Evolutionary conservation across 2,797 vertebrate species (phyloP), one percentile per base, ranked within the genome.

Genomic region (Centroberyx gerrardi): DNA sequence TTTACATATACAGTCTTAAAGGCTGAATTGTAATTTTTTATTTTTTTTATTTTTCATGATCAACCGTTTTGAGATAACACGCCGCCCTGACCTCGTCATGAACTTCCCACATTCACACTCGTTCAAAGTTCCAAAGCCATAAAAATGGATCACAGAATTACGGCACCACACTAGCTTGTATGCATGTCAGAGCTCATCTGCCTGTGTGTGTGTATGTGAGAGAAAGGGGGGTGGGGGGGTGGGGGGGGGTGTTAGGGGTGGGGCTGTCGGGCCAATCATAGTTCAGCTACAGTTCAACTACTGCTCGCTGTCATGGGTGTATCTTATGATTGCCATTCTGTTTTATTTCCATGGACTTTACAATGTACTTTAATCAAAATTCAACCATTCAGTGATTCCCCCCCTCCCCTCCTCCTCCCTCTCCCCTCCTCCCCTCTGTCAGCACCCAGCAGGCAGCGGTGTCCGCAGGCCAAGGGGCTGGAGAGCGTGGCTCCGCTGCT

Each of bases 401-500:
- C 46, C 52, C 1, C 44, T 29, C 15, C 12, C 33, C 5, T 15
- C 27, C 59, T 42, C 0, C 61, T 42, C 46, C 15, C 12, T 52
- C 14, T 67, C 17, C 8, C 33, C 33, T 44, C 6, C 44, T 74
- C 46, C 76, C 17, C 29, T 27, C 28, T 54, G 31, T 42, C 66
- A 94, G 93, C 77, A 3, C n/a, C 87, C 85, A 93, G 88, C 82
- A 90, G 76, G 52, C 72, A 88, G 74, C 81, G 82, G 79, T 93
- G 91, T 61, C 93, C 93, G 0, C 71, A 75, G 79, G 94, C 70
- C 82, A 80, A 18, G 31, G 93, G 88, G 2, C 89, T 97, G 80
- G 95, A 94, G 1, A 95, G 90, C 67, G 54, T 98, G 40, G 93
- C 90, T 0, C 84, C 95, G 2, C 87, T 98, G n/a, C 71, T 97